Evolutionary conservation across 2,113 vertebrate genomes (phyloP).

Genomic region (Neomonachus schauinslandi): DNA sequence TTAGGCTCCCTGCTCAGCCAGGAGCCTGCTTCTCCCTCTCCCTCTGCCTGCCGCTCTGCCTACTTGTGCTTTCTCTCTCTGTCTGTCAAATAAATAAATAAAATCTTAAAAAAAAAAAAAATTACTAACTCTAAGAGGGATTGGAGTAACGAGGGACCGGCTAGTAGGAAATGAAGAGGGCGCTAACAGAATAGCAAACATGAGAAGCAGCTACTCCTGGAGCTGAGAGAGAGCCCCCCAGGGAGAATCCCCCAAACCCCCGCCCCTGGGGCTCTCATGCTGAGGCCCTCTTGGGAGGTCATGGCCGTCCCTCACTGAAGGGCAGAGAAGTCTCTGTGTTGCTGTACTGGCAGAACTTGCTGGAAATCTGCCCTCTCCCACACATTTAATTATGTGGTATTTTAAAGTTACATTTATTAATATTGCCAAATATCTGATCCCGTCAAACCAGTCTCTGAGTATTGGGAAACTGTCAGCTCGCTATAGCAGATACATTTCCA

Average conservation of each 20-base stretch:
- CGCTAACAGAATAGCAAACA: not conserved
- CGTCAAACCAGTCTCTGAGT: not conserved
- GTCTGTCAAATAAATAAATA: too few relatives aligned
- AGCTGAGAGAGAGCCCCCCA: not conserved
- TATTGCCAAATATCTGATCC: not conserved
- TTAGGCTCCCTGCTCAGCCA: too few relatives aligned
- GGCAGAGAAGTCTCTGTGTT: not conserved
- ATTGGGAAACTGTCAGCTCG: not conserved
- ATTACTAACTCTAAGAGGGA: not conserved
- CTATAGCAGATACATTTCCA: not conserved
- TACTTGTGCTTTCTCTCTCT: too few relatives aligned
- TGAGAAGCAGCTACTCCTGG: not conserved
- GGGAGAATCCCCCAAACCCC: not conserved
- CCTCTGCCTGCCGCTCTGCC: too few relatives aligned
- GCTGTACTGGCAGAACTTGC: not conserved
- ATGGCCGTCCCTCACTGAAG: not conserved
- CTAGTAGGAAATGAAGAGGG: not conserved
- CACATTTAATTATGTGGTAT: not conserved
- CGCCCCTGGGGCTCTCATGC: not conserved
- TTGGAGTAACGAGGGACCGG: not conserved
- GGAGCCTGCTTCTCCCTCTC: too few relatives aligned
- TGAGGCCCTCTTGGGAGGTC: not conserved
- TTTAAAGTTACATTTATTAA: not conserved
- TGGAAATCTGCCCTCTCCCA: not conserved
- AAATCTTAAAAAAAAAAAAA: not conserved